phyloP scores from a whole-genome alignment of 1,140 invertebrate species.

The Ostrea denselamellosa region DNA sequence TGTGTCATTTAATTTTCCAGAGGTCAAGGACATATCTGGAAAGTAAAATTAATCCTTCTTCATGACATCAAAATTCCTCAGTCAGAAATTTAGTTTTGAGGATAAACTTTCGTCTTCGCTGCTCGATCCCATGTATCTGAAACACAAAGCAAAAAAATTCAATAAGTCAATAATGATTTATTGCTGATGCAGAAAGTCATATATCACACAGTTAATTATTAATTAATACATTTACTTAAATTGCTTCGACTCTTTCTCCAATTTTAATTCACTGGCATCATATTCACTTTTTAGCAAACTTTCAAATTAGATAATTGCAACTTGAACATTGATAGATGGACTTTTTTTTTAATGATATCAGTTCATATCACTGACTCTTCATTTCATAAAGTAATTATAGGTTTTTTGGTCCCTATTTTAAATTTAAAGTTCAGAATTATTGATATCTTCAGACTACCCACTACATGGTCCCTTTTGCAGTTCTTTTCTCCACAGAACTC shows the following conservation, averaged over 20 bases:
- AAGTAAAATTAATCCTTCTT: background rate
- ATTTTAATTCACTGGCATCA: background rate
- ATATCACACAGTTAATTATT: background rate
- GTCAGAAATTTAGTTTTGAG: background rate
- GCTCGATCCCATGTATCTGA: background rate
- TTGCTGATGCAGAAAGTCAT: background rate
- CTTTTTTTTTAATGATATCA: background rate
- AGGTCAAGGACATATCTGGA: background rate
- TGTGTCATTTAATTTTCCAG: background rate
- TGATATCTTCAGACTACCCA: too few species aligned
- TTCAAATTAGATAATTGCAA: background rate
- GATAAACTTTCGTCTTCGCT: background rate
- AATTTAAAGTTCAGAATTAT: too few species aligned
- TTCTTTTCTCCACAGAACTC: too few species aligned
- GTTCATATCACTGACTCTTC: background rate
- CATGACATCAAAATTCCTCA: background rate
- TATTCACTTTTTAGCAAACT: background rate
- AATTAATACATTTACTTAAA: constrained; percentile 10
- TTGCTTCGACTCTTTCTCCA: background rate
- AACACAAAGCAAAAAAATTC: constrained; percentile 2
- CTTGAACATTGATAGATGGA: background rate
- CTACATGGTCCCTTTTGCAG: too few species aligned
- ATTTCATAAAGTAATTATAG: background rate
- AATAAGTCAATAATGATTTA: background rate
- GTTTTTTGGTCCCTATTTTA: too few species aligned